These are phyloP conservation scores for Odontesthes bonariensis DNA, from an alignment of 2,113 vertebrate species.

Conservation along the genomic window DNA sequence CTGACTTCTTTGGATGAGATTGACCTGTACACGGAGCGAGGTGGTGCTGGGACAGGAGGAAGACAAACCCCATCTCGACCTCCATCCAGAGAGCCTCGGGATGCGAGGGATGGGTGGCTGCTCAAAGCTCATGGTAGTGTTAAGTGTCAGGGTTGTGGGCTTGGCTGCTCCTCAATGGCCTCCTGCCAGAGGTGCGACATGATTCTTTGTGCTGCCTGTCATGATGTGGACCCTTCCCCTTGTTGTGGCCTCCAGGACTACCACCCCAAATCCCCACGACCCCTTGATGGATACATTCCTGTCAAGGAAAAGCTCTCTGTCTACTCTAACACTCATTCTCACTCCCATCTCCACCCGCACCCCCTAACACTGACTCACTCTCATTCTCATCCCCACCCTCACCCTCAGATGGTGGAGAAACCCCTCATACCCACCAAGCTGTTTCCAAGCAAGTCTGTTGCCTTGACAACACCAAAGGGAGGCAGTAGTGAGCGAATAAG, in stretches of 20 bases:
- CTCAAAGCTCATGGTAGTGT: conserved; percentile 88
- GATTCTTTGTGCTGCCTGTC: conserved; percentile 83
- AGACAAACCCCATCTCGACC: conserved; percentile 81
- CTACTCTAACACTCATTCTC: conserved; percentile 85
- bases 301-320: conserved; percentile 85
- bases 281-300: conserved; percentile 83
- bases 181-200: conserved; percentile 93
- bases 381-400: conserved; percentile 84
- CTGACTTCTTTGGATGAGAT: conserved; percentile 92
- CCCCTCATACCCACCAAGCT: conserved; percentile 82
- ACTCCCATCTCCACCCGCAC: conserved; percentile 73
- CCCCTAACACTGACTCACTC: conserved; percentile 78
- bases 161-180: conserved; percentile 85
- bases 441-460: conserved; percentile 81
- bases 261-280: conserved; percentile 78
- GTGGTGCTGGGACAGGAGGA: conserved; percentile 72
- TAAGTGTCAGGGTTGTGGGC: conserved; percentile 94
- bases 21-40: conserved; percentile 94
- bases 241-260: conserved; percentile 85
- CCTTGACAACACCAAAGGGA: conserved; percentile 69
- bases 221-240: conserved; percentile 80
- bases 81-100: conserved; percentile 81
- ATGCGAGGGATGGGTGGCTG: conserved; percentile 83
- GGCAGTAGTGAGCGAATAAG: conserved; percentile 69
- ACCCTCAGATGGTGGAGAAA: conserved; percentile 89